Percentiles rank a stretch among this genome's conserved stretches.
These are phyloP conservation scores for Oryzias javanicus DNA, from an alignment of 2,113 vertebrate species.

Conservation along the genomic window DNA sequence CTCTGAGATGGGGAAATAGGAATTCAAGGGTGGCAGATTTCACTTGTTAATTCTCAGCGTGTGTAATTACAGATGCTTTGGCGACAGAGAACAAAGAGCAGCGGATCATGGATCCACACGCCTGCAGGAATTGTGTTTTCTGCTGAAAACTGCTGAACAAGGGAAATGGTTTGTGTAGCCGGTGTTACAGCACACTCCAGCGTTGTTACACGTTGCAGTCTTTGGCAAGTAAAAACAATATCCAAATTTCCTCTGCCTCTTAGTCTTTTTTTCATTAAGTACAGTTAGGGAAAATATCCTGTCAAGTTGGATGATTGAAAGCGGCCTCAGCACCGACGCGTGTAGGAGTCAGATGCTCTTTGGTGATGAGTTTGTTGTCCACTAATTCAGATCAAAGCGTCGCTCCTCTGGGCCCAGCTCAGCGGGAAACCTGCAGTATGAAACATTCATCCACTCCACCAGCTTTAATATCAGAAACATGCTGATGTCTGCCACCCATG, in stretches of 20 bases:
- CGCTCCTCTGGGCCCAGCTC: conserved; percentile 14
- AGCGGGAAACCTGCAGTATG: conserved; percentile 21
- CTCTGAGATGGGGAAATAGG: conserved; percentile 44
- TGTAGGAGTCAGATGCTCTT: background rate
- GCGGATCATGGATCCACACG: conserved; percentile 14
- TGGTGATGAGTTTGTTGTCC: conserved; percentile 13
- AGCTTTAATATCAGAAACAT: conserved; percentile 55
- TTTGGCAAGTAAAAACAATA: background rate
- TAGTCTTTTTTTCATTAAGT: conserved; percentile 8
- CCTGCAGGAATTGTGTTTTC: background rate
- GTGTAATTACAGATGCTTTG: conserved; percentile 37
- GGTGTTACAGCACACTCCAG: background rate
- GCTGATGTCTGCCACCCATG: conserved; percentile 57
- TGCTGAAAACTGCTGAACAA: conserved; percentile 6
- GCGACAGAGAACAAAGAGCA: conserved; percentile 41
- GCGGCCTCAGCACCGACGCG: background rate
- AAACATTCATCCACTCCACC: conserved; percentile 19
- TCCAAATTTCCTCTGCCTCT: background rate
- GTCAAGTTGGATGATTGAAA: conserved; percentile 2
- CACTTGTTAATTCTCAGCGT: conserved; percentile 45
- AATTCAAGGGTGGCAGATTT: conserved; percentile 43
- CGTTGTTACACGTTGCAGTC: background rate
- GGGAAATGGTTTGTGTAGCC: conserved; percentile 18
- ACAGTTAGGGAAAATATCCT: conserved; percentile 20
- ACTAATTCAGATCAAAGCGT: conserved; percentile 39